Evolutionary conservation across 2,797 vertebrate genomes (phyloP).

Genomic region (Cryptoblepharus egeriae): DNA sequence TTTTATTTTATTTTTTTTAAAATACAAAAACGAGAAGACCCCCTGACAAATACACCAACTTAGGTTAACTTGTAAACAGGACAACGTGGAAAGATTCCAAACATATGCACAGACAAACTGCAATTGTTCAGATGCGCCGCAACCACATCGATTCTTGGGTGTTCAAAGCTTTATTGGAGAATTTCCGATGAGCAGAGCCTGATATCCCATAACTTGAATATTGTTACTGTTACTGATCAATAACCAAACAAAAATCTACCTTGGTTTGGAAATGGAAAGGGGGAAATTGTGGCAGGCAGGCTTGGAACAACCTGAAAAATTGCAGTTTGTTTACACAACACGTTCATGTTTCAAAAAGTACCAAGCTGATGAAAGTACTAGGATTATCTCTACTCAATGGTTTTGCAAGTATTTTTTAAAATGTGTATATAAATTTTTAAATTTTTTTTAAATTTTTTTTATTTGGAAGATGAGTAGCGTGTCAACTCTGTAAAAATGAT

Average conservation of each 20-base stretch:
- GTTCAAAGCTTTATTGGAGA: constrained; percentile 49
- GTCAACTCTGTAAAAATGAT: constrained; percentile 91
- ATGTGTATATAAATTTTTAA: constrained; percentile 91
- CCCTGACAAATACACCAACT: constrained; percentile 90
- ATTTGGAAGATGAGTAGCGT: constrained; percentile 83
- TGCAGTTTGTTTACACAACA: constrained; percentile 89
- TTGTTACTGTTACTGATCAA: no score
- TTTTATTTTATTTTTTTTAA: constrained; percentile 75
- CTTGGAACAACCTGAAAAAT: constrained; percentile 81
- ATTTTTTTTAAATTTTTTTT: no score
- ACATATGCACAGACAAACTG: constrained; percentile 87
- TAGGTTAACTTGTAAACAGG: constrained; percentile 94
- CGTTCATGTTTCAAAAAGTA: constrained; percentile 86
- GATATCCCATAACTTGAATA: no score
- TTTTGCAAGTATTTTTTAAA: constrained; percentile 90
- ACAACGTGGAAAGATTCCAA: constrained; percentile 86
- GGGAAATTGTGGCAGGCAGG: constrained; percentile 46
- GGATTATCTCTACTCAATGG: constrained; percentile 88
- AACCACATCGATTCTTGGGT: constrained; percentile 63
- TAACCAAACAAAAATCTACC: constrained; percentile 15
- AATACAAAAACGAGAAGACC: constrained; percentile 81
- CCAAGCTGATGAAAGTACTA: constrained; percentile 87
- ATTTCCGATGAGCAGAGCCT: constrained; percentile 38
- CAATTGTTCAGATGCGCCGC: constrained; percentile 81
- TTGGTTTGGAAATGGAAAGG: constrained; percentile 40